Conservation (phyloP, 2,113 vertebrate genomes). For the Hemicordylus capensis region DNA sequence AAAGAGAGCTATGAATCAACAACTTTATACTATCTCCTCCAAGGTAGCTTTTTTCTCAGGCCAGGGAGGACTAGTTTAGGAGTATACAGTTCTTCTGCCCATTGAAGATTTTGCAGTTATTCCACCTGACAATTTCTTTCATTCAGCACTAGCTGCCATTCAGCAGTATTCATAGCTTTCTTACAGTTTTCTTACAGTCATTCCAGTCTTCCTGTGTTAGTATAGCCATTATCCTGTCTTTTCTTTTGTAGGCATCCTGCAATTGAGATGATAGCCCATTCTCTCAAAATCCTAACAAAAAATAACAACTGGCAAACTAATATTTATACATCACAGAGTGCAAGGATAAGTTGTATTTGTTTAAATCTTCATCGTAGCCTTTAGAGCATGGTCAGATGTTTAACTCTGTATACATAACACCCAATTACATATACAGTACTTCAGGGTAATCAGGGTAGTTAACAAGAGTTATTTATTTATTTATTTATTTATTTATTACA, state of each 20-base stretch:
- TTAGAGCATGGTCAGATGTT: background rate
- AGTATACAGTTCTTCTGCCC: background rate
- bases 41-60: background rate
- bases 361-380: background rate
- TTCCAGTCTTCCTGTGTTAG: background rate
- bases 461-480: too few relatives aligned
- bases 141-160: background rate
- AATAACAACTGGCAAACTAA: background rate
- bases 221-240: background rate
- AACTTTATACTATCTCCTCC: background rate
- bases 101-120: background rate
- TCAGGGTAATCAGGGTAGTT: too few relatives aligned
- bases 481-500: too few relatives aligned
- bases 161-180: background rate
- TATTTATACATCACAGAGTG: too few relatives aligned
- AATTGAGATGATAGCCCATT: background rate
- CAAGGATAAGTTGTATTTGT: background rate
- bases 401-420: too few relatives aligned
- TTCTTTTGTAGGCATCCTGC: background rate
- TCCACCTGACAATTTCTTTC: background rate
- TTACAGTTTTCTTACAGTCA: background rate
- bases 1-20: too few relatives aligned
- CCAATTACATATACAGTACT: too few relatives aligned
- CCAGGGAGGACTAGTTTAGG: background rate
- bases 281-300: background rate